Evolutionary conservation across 2,888 invertebrate genomes (phyloP), one percentile per base, ranked within the genome.

Genomic region (Cartodere bifasciata): DNA sequence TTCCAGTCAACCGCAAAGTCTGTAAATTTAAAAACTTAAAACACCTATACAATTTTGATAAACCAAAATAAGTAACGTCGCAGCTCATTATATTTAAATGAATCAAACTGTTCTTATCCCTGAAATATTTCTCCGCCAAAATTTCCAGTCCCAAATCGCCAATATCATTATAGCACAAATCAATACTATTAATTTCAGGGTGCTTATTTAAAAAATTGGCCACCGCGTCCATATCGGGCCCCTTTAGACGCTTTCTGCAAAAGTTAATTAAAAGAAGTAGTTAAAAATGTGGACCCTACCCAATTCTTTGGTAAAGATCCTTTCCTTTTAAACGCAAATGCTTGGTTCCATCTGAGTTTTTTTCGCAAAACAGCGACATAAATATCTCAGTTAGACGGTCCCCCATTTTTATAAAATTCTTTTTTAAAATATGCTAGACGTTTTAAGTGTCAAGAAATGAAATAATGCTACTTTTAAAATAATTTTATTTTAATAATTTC

Each of bases 81-180:
- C 75, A 75, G 31, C 68, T 65, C 60, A 67, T 67, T 1, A 75
- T 45, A 46, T 72, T 70, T 12, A 76, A 43, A 40, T 70, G 62
- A 1, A 55, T 44, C 1, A 74, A 36, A 32, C 65, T 61, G 1
- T 71, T 67, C 29, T 63, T 46, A 0, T 56, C 51, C 48, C 66
- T 58, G 1, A 70, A 52, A 4, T 63, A 50, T 11, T 58, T 54
- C 42, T 65, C 62, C 3, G 63, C 40, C 7, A 69, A 40, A 35
- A 58, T 62, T 24, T 49, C 50, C 13, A 71, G 60, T 0, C 70
- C 70, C 10, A 36, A 37, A 37, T 71, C 67, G 0, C 66, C 66
- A 6, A 75, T 66, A 26, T 63, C 44, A 38, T 75, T 75, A 43
- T 70, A 71, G 14, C 65, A 58, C 4, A 75, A 49, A 42, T 70